phyloP scores from a whole-genome alignment of 64 coral and sea anemone species.

The Porites australiensis region DNA sequence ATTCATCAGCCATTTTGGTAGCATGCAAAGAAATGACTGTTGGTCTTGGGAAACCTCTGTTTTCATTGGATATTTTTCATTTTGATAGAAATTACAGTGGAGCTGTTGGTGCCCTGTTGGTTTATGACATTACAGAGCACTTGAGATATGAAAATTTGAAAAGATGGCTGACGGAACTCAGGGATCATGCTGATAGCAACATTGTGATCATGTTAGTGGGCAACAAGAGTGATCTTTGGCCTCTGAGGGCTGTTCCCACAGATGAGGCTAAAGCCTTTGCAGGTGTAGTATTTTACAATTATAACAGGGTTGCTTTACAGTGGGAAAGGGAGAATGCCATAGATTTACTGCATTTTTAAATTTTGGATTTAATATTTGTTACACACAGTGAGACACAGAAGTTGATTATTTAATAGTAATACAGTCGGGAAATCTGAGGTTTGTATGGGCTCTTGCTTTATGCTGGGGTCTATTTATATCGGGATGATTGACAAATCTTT shows the following conservation, averaged over 20 bases:
- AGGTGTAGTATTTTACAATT: conserved; percentile 40
- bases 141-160: conserved; percentile 99
- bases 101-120: conserved; percentile 94
- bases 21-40: too few species aligned
- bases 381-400: too few species aligned
- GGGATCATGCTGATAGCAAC: conserved; percentile 97
- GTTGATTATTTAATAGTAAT: too few species aligned
- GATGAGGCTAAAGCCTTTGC: conserved; percentile 99
- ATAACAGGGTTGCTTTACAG: not conserved
- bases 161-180: conserved; percentile 96
- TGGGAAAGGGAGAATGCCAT: too few species aligned
- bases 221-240: conserved; percentile 93
- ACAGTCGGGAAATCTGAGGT: too few species aligned
- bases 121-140: conserved; percentile 99
- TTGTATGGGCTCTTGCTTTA: too few species aligned
- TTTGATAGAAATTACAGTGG: conserved; percentile 87
- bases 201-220: conserved; percentile 98
- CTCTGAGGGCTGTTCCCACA: conserved; percentile 91
- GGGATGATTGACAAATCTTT: too few species aligned
- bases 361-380: too few species aligned
- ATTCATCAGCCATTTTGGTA: too few species aligned
- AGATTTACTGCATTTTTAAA: too few species aligned
- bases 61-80: not conserved
- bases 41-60: not conserved
- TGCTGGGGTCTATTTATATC: too few species aligned